Evolutionary conservation across 2,797 vertebrate genomes (phyloP).

Genomic region (Etheostoma nigrum): DNA sequence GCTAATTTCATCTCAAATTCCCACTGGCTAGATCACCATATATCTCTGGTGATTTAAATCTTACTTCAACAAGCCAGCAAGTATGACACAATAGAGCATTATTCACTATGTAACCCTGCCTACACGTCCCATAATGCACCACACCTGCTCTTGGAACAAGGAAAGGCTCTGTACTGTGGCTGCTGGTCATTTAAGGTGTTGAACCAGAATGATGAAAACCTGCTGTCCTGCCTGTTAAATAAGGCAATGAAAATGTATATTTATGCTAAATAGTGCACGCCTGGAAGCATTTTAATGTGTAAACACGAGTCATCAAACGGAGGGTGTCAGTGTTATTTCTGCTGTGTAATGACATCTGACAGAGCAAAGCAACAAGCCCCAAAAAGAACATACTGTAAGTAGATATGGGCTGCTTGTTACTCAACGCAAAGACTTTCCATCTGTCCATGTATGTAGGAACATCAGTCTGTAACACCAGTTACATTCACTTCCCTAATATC

Average conservation of each 20-base stretch:
- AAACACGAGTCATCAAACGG: background rate
- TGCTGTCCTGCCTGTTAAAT: background rate
- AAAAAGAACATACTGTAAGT: background rate
- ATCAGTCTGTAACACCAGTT: constrained; percentile 28
- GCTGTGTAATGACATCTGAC: background rate
- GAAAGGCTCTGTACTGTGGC: background rate
- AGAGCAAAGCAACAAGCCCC: background rate
- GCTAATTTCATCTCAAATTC: constrained; percentile 28
- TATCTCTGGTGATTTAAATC: constrained; percentile 34
- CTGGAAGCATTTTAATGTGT: background rate
- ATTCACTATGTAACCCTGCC: constrained; percentile 15
- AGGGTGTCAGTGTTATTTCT: background rate
- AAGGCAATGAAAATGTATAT: background rate
- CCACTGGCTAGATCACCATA: background rate
- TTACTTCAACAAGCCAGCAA: background rate
- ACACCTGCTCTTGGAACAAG: constrained; percentile 19
- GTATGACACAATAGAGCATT: constrained; percentile 6
- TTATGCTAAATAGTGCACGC: background rate
- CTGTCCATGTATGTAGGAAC: background rate
- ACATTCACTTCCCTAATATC: constrained; percentile 34
- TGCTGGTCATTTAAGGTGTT: background rate
- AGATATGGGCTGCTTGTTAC: constrained; percentile 20
- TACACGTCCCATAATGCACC: constrained; percentile 41
- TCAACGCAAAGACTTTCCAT: constrained; percentile 1
- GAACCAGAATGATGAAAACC: background rate